Evolutionary conservation across 2,797 vertebrate species (phyloP).

Genomic region (Artibeus jamaicensis): DNA sequence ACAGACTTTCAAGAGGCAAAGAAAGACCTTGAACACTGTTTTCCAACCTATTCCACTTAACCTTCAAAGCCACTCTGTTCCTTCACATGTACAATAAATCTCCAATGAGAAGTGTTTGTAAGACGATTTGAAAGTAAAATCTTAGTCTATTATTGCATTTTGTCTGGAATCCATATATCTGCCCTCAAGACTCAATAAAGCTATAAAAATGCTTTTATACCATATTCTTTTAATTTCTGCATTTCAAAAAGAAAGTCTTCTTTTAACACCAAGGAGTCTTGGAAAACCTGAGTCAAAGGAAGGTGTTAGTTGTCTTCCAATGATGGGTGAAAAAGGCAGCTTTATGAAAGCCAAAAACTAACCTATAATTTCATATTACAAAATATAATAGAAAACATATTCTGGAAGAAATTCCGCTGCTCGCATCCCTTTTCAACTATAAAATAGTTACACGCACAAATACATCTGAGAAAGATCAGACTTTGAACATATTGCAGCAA

Average conservation of each 20-base stretch:
- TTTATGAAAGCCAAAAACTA: conserved; percentile 57
- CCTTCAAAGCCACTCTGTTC: conserved; percentile 49
- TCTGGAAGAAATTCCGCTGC: conserved; percentile 47
- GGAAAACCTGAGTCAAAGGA: conserved; percentile 69
- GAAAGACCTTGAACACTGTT: background rate
- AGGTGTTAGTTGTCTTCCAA: conserved; percentile 62
- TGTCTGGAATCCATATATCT: conserved; percentile 76
- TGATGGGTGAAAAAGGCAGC: conserved; percentile 58
- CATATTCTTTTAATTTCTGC: conserved; percentile 75
- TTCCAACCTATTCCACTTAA: conserved; percentile 15
- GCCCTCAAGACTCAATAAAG: conserved; percentile 72
- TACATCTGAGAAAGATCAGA: conserved; percentile 56
- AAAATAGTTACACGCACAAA: conserved; percentile 13
- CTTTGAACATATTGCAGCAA: conserved; percentile 50
- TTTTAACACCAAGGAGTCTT: conserved; percentile 64
- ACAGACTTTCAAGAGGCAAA: conserved; percentile 39
- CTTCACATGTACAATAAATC: conserved; percentile 61
- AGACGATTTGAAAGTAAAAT: conserved; percentile 71
- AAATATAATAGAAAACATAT: conserved; percentile 71
- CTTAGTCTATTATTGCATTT: conserved; percentile 60
- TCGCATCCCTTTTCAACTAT: conserved; percentile 54
- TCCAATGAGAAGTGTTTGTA: conserved; percentile 43
- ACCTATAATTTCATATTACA: conserved; percentile 64
- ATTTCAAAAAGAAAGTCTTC: conserved; percentile 69
- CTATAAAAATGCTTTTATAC: conserved; percentile 56